Base-by-base conservation (phyloP, 2,888 invertebrate species). In the Thymelicus acteon region DNA sequence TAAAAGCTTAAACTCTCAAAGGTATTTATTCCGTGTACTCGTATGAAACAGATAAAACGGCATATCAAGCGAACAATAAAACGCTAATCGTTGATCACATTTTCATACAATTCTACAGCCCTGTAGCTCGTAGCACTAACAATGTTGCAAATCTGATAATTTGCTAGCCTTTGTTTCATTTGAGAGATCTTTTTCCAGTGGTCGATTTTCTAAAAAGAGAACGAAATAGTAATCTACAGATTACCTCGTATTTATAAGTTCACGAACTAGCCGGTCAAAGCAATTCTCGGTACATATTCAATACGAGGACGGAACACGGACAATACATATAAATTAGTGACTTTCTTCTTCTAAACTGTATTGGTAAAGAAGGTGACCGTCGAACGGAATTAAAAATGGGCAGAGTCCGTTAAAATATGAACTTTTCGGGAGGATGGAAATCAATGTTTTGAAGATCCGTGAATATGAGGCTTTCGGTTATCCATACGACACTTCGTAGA, bases 121-220 rank as follows among this genome's bases (percentile, higher is more conserved):
- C 57, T 31, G 62, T 61, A 40, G 62, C 62, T 54, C 63, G 58
- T n/a, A 58, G 57, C 62, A 58, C 48, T 49, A 63, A 69, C 69
- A 69, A 69, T 69, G 63, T 69, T 63, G 69, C 69, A 58, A 63
- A 69, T 69, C 69, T 69, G 69, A 69, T 69, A 69, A 69, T 69
- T 69, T 69, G 58, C 69, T n/a, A n/a, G 48, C 58, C 63, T 69
- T 69, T 69, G 69, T 69, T 69, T 63, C 63, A 58, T 69, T 63
- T 58, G 58, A 47, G 49, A 63, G 63, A 58, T 63, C 63, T 69
- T 69, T 69, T 69, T 39, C 58, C 58, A 69, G 49, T 62, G 24
- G 57, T 63, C 57, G 47, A 47, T 60, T 61, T 61, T 61, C 61
- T 44, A 54, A 60, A 61, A 67, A 52, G 54, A 61, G 24, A 37